These are phyloP conservation scores for Helicolenus hilgendorfi DNA, from an alignment of 2,797 vertebrate genomes.

Conservation along the genomic window DNA sequence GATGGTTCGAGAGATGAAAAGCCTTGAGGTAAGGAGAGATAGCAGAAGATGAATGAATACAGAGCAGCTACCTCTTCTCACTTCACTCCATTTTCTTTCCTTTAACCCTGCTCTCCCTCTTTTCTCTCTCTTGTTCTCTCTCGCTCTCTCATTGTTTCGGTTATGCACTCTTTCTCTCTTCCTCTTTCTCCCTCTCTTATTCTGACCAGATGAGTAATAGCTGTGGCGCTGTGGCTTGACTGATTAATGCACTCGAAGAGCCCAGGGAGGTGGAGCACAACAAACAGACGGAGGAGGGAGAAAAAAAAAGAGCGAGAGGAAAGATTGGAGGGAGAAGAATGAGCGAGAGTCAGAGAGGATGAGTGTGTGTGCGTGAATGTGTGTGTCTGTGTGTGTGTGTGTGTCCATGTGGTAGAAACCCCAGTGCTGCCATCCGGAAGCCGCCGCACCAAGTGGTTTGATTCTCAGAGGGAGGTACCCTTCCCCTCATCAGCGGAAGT, in stretches of 20 bases:
- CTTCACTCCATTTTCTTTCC: constrained; percentile 25
- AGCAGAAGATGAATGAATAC: constrained; percentile 80
- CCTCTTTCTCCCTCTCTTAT: constrained; percentile 51
- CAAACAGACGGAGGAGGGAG: constrained; percentile 75
- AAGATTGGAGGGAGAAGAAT: constrained; percentile 46
- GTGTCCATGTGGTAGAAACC: constrained; percentile 19
- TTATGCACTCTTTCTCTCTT: constrained; percentile 19
- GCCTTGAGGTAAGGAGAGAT: constrained; percentile 72
- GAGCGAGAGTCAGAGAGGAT: neutral
- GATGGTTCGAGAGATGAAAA: constrained; percentile 72
- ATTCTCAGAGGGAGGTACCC: constrained; percentile 59
- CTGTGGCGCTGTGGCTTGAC: constrained; percentile 80
- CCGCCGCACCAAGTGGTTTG: constrained; percentile 60
- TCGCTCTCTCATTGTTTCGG: constrained; percentile 51
- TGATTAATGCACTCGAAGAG: constrained; percentile 88
- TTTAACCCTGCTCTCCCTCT: constrained; percentile 30
- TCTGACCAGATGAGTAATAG: constrained; percentile 87
- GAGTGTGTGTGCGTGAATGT: neutral
- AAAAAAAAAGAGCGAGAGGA: constrained; percentile 45
- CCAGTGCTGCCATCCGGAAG: constrained; percentile 33
- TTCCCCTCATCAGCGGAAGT: constrained; percentile 69
- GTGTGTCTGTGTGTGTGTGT: neutral
- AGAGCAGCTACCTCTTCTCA: constrained; percentile 57
- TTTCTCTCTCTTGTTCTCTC: constrained; percentile 20
- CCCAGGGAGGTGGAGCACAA: constrained; percentile 83